These are phyloP conservation scores for Drosophila neotestacea DNA, from an alignment of 2,888 invertebrate genomes.

Conservation along the genomic window DNA sequence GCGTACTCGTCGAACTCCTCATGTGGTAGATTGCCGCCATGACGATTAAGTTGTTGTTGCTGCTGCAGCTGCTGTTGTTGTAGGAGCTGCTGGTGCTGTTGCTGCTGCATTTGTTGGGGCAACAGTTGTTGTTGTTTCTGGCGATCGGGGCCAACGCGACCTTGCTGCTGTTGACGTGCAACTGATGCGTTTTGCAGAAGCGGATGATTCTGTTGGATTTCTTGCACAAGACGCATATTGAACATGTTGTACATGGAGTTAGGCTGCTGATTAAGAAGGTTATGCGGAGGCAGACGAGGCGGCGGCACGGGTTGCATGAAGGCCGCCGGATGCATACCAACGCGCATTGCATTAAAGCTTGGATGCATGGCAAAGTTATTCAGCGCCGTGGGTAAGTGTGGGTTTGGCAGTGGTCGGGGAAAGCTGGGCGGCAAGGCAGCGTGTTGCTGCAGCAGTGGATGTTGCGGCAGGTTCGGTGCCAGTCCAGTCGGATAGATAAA, in stretches of 20 bases:
- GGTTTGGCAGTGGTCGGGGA: conserved; percentile 80
- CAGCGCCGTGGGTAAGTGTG: conserved; percentile 84
- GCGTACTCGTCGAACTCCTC: conserved; percentile 91
- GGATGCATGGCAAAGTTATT: conserved; percentile 86
- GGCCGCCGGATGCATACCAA: conserved; percentile 77
- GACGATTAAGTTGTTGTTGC: conserved; percentile 70
- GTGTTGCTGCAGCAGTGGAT: conserved; percentile 77
- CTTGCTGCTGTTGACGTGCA: conserved; percentile 72
- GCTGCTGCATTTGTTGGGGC: conserved; percentile 48
- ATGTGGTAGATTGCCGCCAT: conserved; percentile 82
- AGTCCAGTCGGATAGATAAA: conserved; percentile 80
- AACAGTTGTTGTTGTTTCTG: conserved; percentile 49
- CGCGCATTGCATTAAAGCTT: conserved; percentile 84
- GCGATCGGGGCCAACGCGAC: conserved; percentile 61
- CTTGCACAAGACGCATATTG: conserved; percentile 85
- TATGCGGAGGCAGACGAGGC: conserved; percentile 84
- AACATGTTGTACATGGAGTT: conserved; percentile 83
- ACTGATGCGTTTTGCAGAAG: conserved; percentile 80
- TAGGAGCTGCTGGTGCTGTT: conserved; percentile 39
- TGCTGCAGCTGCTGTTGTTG: conserved; percentile 42
- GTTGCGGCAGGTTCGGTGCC: conserved; percentile 75
- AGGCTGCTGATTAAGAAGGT: conserved; percentile 67
- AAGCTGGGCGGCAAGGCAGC: conserved; percentile 69
- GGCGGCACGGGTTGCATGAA: conserved; percentile 76
- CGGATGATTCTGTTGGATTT: conserved; percentile 85